phyloP scores from a whole-genome alignment of 1,140 invertebrate genomes.

The Cecropterus lyciades region DNA sequence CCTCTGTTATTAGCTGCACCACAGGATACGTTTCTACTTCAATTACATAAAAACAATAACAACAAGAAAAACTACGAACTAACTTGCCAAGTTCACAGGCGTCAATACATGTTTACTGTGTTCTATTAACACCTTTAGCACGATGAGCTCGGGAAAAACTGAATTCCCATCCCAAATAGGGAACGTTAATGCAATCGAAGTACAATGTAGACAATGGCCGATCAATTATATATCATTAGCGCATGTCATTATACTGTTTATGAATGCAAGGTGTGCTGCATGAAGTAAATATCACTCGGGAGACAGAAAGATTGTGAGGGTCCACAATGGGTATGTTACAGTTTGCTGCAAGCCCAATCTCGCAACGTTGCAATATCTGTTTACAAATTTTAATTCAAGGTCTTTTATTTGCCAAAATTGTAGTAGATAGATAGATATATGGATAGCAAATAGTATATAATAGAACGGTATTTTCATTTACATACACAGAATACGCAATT shows the following conservation, averaged over 20 bases:
- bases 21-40: no score
- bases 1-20: no score
- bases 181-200: slow-evolving; percentile 16
- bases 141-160: slow-evolving; percentile 6
- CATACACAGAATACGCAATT: no score
- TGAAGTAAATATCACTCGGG: background rate
- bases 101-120: slow-evolving; percentile 18
- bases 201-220: slow-evolving; percentile 13
- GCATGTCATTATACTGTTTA: slow-evolving; percentile 12
- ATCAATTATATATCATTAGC: slow-evolving; percentile 20
- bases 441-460: no score
- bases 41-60: no score
- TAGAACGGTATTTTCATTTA: no score
- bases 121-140: slow-evolving; percentile 18
- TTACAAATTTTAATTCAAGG: no score
- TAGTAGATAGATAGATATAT: no score
- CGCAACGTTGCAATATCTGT: no score
- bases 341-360: no score
- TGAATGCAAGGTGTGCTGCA: background rate
- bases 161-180: slow-evolving; percentile 10
- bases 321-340: background rate
- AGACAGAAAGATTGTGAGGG: background rate
- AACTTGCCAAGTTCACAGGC: slow-evolving; percentile 6
- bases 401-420: no score
- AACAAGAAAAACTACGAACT: background rate